A percentile compares a stretch with the other conserved stretches of the same genome.
Evolutionary conservation across 2,113 vertebrate genomes (phyloP).

Genomic region (Crotalus viridis): DNA sequence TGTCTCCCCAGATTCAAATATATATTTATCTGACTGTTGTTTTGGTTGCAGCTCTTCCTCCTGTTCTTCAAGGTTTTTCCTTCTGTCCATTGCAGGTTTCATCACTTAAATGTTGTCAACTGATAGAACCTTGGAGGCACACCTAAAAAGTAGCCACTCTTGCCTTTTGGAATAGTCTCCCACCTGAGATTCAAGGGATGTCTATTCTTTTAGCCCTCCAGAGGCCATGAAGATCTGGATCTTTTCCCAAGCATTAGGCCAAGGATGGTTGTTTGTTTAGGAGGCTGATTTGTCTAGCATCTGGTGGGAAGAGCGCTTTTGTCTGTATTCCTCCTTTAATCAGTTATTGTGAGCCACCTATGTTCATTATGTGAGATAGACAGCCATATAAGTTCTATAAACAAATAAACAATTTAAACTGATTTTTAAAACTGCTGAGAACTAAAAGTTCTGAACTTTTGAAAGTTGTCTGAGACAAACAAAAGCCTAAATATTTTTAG

Average conservation of each 20-base stretch:
- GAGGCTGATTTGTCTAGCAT: not conserved
- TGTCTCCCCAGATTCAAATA: not conserved
- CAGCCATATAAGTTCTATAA: no score
- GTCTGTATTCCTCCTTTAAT: no score
- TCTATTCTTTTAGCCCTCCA: not conserved
- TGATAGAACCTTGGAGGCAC: not conserved
- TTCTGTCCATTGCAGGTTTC: not conserved
- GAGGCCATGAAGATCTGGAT: not conserved
- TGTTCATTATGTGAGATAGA: no score
- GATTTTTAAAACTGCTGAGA: not conserved
- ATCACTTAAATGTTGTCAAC: not conserved
- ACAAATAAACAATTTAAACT: not conserved
- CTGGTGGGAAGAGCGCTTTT: not conserved
- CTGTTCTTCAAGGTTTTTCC: not conserved
- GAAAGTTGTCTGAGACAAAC: not conserved
- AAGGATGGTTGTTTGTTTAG: not conserved
- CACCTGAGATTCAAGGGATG: not conserved
- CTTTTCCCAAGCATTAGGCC: not conserved
- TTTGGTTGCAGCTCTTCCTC: not conserved
- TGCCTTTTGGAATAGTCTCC: not conserved
- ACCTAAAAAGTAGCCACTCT: not conserved
- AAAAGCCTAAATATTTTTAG: not conserved
- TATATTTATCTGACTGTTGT: not conserved
- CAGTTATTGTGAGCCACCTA: no score
- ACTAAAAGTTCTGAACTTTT: not conserved